Evolutionary conservation across 2,113 vertebrate species (phyloP).

Genomic region (Hiodon tergisus): DNA sequence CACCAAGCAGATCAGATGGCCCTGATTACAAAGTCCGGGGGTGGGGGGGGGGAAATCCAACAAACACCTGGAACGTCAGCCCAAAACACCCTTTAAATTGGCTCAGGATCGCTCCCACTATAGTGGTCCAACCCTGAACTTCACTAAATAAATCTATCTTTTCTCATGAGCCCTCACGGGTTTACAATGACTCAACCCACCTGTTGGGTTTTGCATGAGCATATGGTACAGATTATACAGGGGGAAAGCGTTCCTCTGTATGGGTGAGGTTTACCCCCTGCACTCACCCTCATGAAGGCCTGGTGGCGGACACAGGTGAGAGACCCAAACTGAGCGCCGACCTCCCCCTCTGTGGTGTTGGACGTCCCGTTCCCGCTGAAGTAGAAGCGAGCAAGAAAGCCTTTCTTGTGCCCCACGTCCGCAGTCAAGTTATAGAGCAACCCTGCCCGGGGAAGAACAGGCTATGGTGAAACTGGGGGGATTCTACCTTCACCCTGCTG

Average conservation of each 20-base stretch:
- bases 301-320: constrained; percentile 65
- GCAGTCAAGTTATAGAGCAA: constrained; percentile 83
- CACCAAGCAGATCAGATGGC: constrained; percentile 30
- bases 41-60: constrained; percentile 22
- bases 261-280: too few species aligned
- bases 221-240: neutral
- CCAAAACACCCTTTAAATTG: constrained; percentile 10
- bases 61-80: constrained; percentile 37
- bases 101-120: neutral
- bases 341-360: constrained; percentile 63
- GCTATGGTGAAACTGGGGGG: neutral
- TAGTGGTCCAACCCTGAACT: neutral
- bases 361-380: constrained; percentile 80
- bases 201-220: neutral
- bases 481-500: too few species aligned
- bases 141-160: neutral
- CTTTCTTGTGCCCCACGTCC: constrained; percentile 73
- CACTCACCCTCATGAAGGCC: constrained; percentile 81
- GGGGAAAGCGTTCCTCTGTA: neutral
- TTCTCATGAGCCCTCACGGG: neutral
- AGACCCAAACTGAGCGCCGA: constrained; percentile 51
- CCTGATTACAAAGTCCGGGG: constrained; percentile 30
- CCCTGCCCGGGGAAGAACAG: constrained; percentile 57
- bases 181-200: neutral
- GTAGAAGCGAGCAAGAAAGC: constrained; percentile 79